phyloP scores from a whole-genome alignment of 2,797 vertebrate species.

The Helicolenus hilgendorfi region DNA sequence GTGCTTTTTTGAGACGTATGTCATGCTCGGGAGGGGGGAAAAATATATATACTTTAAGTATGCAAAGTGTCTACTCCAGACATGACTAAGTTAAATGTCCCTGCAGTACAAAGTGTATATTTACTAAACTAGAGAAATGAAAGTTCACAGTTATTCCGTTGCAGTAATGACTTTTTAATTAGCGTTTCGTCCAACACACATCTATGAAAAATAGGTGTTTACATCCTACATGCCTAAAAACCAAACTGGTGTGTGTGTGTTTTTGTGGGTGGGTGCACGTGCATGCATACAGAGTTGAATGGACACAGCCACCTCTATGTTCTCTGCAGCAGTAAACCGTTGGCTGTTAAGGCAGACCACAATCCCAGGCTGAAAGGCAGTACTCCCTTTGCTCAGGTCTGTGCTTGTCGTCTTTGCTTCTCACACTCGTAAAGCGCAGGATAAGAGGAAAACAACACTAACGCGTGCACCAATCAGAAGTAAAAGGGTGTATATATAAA shows the following conservation, averaged over 20 bases:
- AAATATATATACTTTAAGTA: not conserved
- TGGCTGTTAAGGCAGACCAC: conserved; percentile 64
- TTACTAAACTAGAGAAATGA: conserved; percentile 50
- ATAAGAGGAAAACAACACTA: conserved; percentile 42
- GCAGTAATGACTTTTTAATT: conserved; percentile 49
- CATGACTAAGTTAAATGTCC: conserved; percentile 52
- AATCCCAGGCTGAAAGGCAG: conserved; percentile 69
- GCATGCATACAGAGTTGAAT: conserved; percentile 70
- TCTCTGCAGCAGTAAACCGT: conserved; percentile 65
- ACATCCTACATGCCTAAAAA: conserved; percentile 44
- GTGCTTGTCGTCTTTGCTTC: conserved; percentile 60
- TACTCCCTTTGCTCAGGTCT: conserved; percentile 75
- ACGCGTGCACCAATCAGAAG: not conserved
- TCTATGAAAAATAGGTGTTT: conserved; percentile 62
- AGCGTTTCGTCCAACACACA: conserved; percentile 38
- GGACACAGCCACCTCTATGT: conserved; percentile 82
- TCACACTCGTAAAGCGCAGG: conserved; percentile 27
- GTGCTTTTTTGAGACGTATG: not conserved
- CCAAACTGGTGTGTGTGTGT: conserved; percentile 29
- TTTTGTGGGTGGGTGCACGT: conserved; percentile 62
- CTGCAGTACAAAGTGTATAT: conserved; percentile 13
- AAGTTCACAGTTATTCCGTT: conserved; percentile 55
- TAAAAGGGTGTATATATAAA: conserved; percentile 29
- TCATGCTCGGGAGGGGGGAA: not conserved
- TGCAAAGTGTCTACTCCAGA: conserved; percentile 42